These are phyloP conservation scores for Epinotia ramella DNA, from an alignment of 2,888 invertebrate genomes.

Conservation along the genomic window DNA sequence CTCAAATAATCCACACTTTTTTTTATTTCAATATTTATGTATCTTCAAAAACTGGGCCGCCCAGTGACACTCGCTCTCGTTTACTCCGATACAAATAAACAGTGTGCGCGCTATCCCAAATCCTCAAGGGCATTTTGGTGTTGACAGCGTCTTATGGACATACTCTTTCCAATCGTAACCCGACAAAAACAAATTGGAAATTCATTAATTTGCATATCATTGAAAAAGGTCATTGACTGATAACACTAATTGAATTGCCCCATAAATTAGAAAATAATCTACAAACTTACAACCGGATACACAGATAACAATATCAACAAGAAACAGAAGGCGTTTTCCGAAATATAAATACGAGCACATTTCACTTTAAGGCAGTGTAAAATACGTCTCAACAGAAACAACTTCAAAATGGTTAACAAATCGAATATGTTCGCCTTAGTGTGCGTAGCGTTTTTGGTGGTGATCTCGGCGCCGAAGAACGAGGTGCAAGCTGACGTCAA, in stretches of 20 bases:
- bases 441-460: slow-evolving; percentile 53
- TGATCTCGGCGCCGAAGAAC: slow-evolving; percentile 51
- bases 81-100: too few relatives aligned
- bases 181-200: not conserved
- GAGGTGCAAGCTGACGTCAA: slow-evolving; percentile 50
- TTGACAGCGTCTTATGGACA: too few relatives aligned
- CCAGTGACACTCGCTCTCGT: too few relatives aligned
- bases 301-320: not conserved
- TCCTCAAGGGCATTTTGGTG: too few relatives aligned
- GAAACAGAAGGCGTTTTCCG: not conserved
- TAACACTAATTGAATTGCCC: not conserved
- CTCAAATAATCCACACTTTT: too few relatives aligned
- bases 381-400: not conserved
- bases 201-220: not conserved
- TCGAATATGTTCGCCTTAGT: slow-evolving; percentile 44
- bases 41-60: too few relatives aligned
- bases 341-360: not conserved
- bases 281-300: not conserved
- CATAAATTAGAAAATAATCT: not conserved
- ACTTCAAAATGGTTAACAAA: slow-evolving; percentile 18
- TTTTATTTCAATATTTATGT: too few relatives aligned
- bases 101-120: too few relatives aligned
- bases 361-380: not conserved
- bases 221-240: not conserved
- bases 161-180: too few relatives aligned